Evolutionary conservation across 1,140 invertebrate species (phyloP), one percentile per base, ranked within the genome.

Genomic region (Camponotus floridanus): DNA sequence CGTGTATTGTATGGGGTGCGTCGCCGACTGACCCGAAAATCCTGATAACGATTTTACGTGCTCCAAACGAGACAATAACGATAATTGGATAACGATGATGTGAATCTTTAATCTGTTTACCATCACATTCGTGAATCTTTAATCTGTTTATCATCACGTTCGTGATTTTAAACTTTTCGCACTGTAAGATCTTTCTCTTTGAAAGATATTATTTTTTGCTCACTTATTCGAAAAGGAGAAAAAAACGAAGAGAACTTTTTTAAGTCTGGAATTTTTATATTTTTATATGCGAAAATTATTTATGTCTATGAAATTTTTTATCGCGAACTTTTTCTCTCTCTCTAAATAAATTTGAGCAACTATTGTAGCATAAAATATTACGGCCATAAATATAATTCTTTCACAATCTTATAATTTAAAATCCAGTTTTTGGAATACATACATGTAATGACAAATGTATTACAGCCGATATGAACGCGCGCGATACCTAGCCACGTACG

Each of bases 1-100:
- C 87, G 68, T 71, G 59, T 39, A 18, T 26, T 81, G 36, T 74
- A 61, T 42, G 45, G 57, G 68, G 55, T 83, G 68, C 62, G 31
- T 42, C 79, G 45, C 8, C 61, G 48, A 74, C 18, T 61, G 68
- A 48, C 68, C 39, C 31, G 55, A 83, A 59, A 61, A 48, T 83
- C 64, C 48, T n/a, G 48, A 70, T 39, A 80, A 57, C 64, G 39
- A 81, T 45, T 48, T 36, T 31, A 42, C 4, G 65, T 42, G 13
- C 7, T 18, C 45, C 39, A n/a, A 59, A 18, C 33, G 13, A 39
- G 65, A 15, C 8, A 15, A 18, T 64, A 61, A 31, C 7, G n/a
- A 39, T 36, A 4, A 67, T 67, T 48, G 26, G 26, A 26, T 26
- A 26, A 26, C 21, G 18, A 79, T 79, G 55, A 78, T 15, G 31